phyloP scores from a whole-genome alignment of 1,140 invertebrate genomes.

The Drosophila orosa region DNA sequence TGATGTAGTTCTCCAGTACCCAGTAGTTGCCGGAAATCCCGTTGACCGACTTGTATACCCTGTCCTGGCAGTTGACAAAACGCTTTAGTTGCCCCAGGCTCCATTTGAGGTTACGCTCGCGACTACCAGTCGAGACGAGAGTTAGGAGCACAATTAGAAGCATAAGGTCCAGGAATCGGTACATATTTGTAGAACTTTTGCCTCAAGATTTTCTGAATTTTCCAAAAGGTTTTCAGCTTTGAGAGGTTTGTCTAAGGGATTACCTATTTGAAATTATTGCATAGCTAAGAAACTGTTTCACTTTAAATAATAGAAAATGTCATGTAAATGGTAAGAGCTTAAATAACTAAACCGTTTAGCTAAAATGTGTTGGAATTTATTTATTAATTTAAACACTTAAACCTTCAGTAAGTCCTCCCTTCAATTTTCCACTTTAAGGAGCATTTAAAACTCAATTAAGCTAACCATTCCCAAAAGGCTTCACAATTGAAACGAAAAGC shows the following conservation, averaged over 20 bases:
- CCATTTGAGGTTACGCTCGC: neutral
- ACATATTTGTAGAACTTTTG: neutral
- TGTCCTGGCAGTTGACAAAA: constrained; percentile 87
- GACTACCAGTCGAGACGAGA: neutral
- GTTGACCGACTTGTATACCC: constrained; percentile 85
- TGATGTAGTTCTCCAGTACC: constrained; percentile 94
- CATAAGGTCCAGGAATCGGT: neutral
- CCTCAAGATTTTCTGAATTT: neutral
- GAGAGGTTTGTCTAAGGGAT: neutral
- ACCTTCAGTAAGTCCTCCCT: neutral
- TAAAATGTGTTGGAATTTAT: too few species aligned
- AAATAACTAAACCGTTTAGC: neutral
- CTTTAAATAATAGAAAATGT: neutral
- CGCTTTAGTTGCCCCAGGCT: neutral
- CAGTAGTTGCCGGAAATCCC: constrained; percentile 92
- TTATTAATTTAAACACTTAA: neutral
- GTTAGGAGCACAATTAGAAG: neutral
- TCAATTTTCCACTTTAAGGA: neutral
- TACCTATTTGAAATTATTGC: neutral
- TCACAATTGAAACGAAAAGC: constrained; percentile 34
- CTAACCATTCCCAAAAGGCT: constrained; percentile 21
- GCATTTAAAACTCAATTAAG: constrained; percentile 37
- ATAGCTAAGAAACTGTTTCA: neutral
- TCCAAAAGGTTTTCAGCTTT: neutral
- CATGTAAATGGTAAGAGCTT: neutral